These are phyloP conservation scores for Drosophila jambulina DNA, from an alignment of 1,140 invertebrate species.

Conservation along the genomic window DNA sequence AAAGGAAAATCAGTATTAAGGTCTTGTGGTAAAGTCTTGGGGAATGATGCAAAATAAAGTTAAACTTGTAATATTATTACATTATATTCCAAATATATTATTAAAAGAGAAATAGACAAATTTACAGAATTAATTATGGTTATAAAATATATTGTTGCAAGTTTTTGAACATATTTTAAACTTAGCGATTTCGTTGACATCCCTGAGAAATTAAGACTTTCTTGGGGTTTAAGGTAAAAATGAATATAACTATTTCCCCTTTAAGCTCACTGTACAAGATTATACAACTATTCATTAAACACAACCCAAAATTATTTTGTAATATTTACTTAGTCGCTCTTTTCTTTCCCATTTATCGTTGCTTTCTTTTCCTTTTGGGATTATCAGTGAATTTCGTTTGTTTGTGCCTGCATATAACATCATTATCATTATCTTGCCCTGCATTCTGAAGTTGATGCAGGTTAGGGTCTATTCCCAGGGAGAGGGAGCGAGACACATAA, in stretches of 20 bases:
- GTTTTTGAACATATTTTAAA: too few species aligned
- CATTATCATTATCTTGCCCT: constrained; percentile 29
- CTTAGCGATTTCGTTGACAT: too few species aligned
- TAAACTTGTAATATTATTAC: not conserved
- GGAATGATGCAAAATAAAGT: constrained; percentile 9
- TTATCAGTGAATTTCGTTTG: constrained; percentile 57
- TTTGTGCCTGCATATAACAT: constrained; percentile 4
- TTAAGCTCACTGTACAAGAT: not conserved
- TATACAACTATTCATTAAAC: too few species aligned
- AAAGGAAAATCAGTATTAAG: constrained; percentile 41
- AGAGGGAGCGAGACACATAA: not conserved
- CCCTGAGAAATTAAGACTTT: too few species aligned
- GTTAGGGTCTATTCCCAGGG: constrained; percentile 49
- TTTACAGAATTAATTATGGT: too few species aligned
- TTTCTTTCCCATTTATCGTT: not conserved
- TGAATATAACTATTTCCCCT: too few species aligned
- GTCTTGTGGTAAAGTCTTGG: constrained; percentile 11
- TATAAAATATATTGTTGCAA: too few species aligned
- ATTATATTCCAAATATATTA: too few species aligned
- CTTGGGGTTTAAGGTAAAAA: too few species aligned
- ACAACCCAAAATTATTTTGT: constrained; percentile 4
- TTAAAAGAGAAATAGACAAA: too few species aligned
- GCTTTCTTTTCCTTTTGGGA: constrained; percentile 17
- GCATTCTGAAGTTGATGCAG: constrained; percentile 68
- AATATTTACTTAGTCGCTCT: constrained; percentile 44